A percentile compares a stretch with the other conserved stretches of the same genome.
Conservation (phyloP, 2,888 invertebrate genomes). For the Andrena marginata region DNA sequence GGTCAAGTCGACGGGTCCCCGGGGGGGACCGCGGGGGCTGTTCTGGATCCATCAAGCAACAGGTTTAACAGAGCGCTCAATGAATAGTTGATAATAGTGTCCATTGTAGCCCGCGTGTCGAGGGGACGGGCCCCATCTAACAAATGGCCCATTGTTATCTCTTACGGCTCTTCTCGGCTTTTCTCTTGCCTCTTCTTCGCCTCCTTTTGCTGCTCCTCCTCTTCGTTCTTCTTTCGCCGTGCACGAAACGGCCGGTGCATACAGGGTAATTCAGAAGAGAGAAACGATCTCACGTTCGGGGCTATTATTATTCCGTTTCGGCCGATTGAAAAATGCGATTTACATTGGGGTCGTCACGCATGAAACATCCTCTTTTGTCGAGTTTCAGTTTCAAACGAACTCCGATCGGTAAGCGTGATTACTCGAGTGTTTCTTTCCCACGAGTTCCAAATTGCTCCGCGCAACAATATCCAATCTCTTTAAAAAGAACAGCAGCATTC, state of each 20-base stretch:
- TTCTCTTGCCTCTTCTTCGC: constrained; percentile 36
- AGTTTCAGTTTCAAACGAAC: neutral
- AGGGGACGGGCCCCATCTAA: constrained; percentile 73
- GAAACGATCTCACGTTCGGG: constrained; percentile 42
- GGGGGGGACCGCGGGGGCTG: constrained; percentile 24
- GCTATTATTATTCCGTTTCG: constrained; percentile 47
- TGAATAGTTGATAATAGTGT: constrained; percentile 81
- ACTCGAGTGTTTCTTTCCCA: neutral
- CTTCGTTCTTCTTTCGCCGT: constrained; percentile 29
- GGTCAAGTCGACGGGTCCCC: constrained; percentile 21
- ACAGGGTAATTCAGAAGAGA: constrained; percentile 58
- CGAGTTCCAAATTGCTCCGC: too few species aligned
- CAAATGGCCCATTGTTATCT: constrained; percentile 82
- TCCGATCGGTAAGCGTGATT: neutral
- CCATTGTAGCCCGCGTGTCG: constrained; percentile 76
- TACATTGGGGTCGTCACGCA: constrained; percentile 2
- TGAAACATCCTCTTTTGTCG: constrained; percentile 3
- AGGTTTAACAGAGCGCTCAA: constrained; percentile 73
- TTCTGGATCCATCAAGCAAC: constrained; percentile 55
- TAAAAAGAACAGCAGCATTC: too few species aligned
- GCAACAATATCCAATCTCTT: too few species aligned
- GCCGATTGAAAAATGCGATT: constrained; percentile 47
- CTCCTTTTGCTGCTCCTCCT: constrained; percentile 17
- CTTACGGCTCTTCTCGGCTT: constrained; percentile 25
- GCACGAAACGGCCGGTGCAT: constrained; percentile 36